These are phyloP conservation scores for Spondyliosoma cantharus DNA, from an alignment of 2,797 vertebrate species.

Conservation along the genomic window DNA sequence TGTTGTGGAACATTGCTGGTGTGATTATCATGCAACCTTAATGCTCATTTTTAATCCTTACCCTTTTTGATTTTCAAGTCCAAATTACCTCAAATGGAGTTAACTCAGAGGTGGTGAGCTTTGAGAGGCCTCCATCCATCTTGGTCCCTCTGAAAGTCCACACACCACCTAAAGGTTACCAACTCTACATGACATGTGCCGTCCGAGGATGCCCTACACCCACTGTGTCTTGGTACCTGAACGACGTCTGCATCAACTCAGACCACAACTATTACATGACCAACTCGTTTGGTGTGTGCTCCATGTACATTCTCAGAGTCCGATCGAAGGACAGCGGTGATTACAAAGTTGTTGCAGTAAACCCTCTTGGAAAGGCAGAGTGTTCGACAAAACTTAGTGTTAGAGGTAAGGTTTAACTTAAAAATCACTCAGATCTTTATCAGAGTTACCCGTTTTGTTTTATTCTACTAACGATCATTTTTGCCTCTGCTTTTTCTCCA, in stretches of 20 bases:
- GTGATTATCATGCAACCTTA: constrained; percentile 5
- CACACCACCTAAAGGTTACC: constrained; percentile 85
- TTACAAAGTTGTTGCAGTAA: constrained; percentile 88
- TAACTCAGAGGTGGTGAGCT: constrained; percentile 51
- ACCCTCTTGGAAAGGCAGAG: constrained; percentile 83
- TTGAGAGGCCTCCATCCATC: constrained; percentile 86
- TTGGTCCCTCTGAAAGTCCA: constrained; percentile 88
- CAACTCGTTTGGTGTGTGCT: constrained; percentile 89
- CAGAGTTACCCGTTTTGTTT: background rate
- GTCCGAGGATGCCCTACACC: constrained; percentile 86
- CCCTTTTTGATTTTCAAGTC: constrained; percentile 53
- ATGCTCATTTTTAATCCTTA: background rate
- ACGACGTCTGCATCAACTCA: constrained; percentile 84
- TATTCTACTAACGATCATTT: background rate
- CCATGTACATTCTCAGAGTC: constrained; percentile 86
- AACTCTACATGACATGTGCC: constrained; percentile 92
- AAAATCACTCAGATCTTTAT: background rate
- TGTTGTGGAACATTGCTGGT: background rate
- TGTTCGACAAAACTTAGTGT: constrained; percentile 86
- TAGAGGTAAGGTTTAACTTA: constrained; percentile 79
- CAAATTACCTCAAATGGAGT: constrained; percentile 43
- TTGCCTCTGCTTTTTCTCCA: constrained; percentile 31
- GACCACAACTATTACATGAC: constrained; percentile 85
- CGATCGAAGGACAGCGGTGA: constrained; percentile 81
- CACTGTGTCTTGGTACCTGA: constrained; percentile 88